Conservation (phyloP, 2,888 invertebrate species). For the Lasius platythorax region DNA sequence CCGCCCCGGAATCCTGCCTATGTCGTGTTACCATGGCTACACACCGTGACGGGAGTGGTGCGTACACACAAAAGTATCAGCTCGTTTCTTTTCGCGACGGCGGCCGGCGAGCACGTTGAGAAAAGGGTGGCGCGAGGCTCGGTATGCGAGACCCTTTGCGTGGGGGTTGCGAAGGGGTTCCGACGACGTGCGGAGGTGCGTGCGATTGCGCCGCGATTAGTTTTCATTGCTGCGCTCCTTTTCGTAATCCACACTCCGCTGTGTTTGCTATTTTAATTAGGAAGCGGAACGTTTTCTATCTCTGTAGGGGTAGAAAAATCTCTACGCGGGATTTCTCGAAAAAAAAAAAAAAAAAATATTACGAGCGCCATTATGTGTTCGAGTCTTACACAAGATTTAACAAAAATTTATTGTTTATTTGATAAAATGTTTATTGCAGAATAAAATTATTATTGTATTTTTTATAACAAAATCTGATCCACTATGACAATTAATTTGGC, state of each 20-base stretch:
- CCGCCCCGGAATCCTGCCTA: conserved; percentile 67
- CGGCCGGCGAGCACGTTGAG: conserved; percentile 2
- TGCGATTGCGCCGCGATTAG: conserved; percentile 56
- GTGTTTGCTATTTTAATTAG: conserved; percentile 21
- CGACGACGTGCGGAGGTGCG: conserved; percentile 59
- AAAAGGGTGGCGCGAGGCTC: conserved; percentile 33
- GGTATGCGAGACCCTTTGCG: conserved; percentile 57
- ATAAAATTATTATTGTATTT: background rate
- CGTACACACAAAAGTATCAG: conserved; percentile 53
- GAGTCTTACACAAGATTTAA: background rate
- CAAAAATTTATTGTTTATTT: background rate
- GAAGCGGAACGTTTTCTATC: background rate
- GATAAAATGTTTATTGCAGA: background rate
- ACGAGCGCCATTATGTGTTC: background rate
- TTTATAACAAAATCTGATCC: background rate
- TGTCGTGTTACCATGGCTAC: conserved; percentile 77
- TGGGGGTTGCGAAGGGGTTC: conserved; percentile 43
- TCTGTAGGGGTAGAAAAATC: background rate
- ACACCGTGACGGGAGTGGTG: conserved; percentile 67
- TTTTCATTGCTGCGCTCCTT: conserved; percentile 12
- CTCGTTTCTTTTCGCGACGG: conserved; percentile 14
- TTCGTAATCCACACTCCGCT: background rate
- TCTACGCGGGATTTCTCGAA: background rate
- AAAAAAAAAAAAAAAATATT: background rate
- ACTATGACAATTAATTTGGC: background rate